Conservation (phyloP, 1,140 invertebrate species). For the Neodiprion virginianus region DNA sequence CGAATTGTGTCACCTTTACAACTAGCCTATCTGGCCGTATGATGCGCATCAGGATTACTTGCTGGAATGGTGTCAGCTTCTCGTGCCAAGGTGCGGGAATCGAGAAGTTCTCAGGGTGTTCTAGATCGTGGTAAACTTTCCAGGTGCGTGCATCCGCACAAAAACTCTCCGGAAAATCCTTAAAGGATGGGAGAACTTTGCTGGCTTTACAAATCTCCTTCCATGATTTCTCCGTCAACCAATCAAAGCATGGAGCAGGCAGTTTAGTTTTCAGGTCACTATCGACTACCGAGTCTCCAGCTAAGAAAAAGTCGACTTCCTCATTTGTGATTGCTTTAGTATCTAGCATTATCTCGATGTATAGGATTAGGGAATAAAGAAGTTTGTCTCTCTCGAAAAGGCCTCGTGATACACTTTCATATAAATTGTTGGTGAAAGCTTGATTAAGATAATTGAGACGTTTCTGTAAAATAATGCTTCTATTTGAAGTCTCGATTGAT, state of each 20-base stretch:
- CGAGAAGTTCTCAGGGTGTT: constrained; percentile 31
- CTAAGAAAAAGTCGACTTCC: constrained; percentile 68
- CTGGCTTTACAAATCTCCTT: constrained; percentile 66
- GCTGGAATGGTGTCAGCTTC: constrained; percentile 65
- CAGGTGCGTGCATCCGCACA: constrained; percentile 57
- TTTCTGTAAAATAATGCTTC: constrained; percentile 62
- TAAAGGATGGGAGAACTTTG: constrained; percentile 58
- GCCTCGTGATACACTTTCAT: constrained; percentile 70
- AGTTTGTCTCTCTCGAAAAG: constrained; percentile 77
- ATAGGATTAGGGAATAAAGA: constrained; percentile 73
- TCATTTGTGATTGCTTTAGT: constrained; percentile 63
- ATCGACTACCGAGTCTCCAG: constrained; percentile 54
- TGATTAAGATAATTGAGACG: constrained; percentile 65
- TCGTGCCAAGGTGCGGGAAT: constrained; percentile 61
- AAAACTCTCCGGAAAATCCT: constrained; percentile 50
- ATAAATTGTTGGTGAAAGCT: constrained; percentile 70
- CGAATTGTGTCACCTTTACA: constrained; percentile 43
- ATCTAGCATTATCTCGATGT: constrained; percentile 58
- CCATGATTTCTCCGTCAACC: constrained; percentile 70
- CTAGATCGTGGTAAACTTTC: constrained; percentile 64
- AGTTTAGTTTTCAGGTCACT: constrained; percentile 56
- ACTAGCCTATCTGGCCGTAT: constrained; percentile 68
- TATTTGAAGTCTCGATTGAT: constrained; percentile 70
- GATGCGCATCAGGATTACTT: constrained; percentile 66
- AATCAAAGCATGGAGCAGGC: constrained; percentile 61